A percentile compares a stretch with the other conserved stretches of the same genome.
Evolutionary conservation across 2,888 invertebrate species (phyloP).

Genomic region (Watsonalla cultraria): DNA sequence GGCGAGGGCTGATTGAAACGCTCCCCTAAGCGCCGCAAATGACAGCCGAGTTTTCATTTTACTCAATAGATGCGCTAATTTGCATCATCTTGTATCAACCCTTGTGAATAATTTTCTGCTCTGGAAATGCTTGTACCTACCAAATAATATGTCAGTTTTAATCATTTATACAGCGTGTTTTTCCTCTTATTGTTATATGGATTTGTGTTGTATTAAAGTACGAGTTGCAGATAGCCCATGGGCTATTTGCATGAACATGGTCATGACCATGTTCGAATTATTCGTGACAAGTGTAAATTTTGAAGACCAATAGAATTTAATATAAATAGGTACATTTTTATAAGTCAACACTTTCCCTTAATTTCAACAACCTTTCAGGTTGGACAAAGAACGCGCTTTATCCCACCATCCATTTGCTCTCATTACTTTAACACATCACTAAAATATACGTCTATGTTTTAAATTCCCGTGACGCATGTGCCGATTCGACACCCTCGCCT

Average conservation of each 20-base stretch:
- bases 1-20: slow-evolving; percentile 69
- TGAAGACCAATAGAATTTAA: neutral
- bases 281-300: neutral
- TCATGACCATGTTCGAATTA: no score
- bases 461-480: slow-evolving; percentile 52
- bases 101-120: neutral
- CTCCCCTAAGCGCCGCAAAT: slow-evolving; percentile 61
- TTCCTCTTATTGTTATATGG: neutral
- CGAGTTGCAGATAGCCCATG: no score
- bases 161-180: neutral
- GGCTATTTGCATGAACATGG: no score
- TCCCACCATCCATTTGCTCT: slow-evolving; percentile 43
- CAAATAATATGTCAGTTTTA: neutral
- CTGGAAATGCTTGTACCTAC: neutral
- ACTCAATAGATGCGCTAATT: slow-evolving; percentile 73
- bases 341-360: no score
- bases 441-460: slow-evolving; percentile 60
- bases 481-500: slow-evolving; percentile 48
- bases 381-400: slow-evolving; percentile 11
- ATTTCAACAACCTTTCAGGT: no score
- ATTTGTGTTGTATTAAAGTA: no score
- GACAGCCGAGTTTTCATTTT: slow-evolving; percentile 64
- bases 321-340: no score
- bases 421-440: slow-evolving; percentile 62
- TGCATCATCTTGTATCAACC: slow-evolving; percentile 56